These are phyloP conservation scores for Hemicrepidius hirtus DNA, from an alignment of 2,888 invertebrate genomes.

Conservation along the genomic window DNA sequence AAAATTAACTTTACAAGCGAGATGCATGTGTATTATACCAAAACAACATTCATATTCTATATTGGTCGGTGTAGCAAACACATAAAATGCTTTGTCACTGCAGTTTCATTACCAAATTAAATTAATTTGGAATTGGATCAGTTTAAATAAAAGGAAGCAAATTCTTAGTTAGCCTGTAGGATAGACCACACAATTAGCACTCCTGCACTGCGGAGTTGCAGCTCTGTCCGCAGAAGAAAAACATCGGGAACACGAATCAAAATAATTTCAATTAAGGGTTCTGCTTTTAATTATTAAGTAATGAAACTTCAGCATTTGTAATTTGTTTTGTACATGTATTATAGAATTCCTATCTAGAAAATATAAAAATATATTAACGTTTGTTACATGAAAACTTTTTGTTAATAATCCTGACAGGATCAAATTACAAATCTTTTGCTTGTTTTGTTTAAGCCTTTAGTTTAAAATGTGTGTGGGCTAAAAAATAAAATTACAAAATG, in stretches of 20 bases:
- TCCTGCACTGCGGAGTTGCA: no score
- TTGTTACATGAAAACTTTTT: slow-evolving; percentile 54
- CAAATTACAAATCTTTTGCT: neutral
- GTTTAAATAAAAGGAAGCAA: neutral
- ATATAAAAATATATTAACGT: slow-evolving; percentile 58
- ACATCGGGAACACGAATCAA: no score
- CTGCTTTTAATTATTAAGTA: neutral
- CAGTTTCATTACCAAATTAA: neutral
- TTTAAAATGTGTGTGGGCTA: no score
- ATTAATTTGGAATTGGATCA: no score
- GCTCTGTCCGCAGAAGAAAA: no score
- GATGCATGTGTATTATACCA: slow-evolving; percentile 23
- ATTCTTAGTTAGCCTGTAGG: no score
- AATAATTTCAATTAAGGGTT: no score
- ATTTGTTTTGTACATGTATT: slow-evolving; percentile 8
- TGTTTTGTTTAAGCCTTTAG: no score
- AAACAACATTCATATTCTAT: slow-evolving; percentile 34
- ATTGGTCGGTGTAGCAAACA: slow-evolving; percentile 50
- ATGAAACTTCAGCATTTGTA: slow-evolving; percentile 14
- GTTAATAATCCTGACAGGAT: slow-evolving; percentile 55
- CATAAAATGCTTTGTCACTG: slow-evolving; percentile 25
- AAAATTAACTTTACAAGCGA: slow-evolving; percentile 16
- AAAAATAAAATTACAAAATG: no score
- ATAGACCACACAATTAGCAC: no score
- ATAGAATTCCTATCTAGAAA: slow-evolving; percentile 50